Evolutionary conservation across 2,113 vertebrate species (phyloP), one percentile per base, ranked within the genome.

Genomic region (Muscicapa adusta): DNA sequence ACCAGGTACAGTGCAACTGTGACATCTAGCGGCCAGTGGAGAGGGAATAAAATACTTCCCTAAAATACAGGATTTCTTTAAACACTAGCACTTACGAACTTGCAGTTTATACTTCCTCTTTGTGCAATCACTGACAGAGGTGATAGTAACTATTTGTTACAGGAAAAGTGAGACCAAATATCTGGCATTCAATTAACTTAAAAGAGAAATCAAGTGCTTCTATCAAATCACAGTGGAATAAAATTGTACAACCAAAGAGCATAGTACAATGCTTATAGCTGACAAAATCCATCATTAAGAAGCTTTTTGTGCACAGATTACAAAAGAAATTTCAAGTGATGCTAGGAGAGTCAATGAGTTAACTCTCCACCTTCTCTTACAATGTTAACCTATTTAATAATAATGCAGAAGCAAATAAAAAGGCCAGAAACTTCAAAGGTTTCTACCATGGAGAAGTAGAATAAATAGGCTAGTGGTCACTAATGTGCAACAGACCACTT

Each of bases 1-100:
- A 62, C 7, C 12, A 89, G 29, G 15, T 16, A 50, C 62, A 78
- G 93, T 91, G 57, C 93, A 88, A 68, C 16, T 2, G 0, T 97
- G 97, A 96, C 98, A 98, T 91, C 98, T 97, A 97, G 98, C 95
- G 98, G 96, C 10, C 51, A n/a, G 0, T 0, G 5, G 20, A 53
- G 33, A 90, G 5, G 48, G 20, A 75, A 80, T 4, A 45, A 74
- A 84, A 66, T 5, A 42, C 7, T 74, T 67, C 22, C 12, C 14
- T 29, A 47, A 62, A 81, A 33, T 4, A 16, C 0, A 8, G 5
- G 4, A 6, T n/a, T 66, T 71, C 48, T 57, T 68, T 24, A 24
- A 82, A 50, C 50, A 34, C 20, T 1, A 58, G 16, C 12, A 17
- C 16, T 50, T 66, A 10, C 0, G 4, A 93, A 63, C 15, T 74